Base-by-base conservation (phyloP, 1,140 invertebrate species). In the Bombus huntii region DNA sequence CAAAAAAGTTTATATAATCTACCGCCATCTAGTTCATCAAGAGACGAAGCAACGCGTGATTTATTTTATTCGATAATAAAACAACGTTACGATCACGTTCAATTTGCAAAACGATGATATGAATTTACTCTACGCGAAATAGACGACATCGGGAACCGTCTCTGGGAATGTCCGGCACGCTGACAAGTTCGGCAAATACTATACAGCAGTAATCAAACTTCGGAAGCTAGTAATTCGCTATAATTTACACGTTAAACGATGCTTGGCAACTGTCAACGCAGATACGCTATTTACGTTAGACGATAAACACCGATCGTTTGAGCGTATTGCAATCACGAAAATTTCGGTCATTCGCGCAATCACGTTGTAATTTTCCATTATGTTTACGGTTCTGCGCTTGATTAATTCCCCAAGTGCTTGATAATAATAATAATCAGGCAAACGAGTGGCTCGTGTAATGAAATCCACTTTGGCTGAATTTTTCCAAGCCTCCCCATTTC, bases 271-370 rank as follows among this genome's bases (percentile, higher is more conserved):
- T 62, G 76, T 75, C 70, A 66, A 15, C 79, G 66, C 6, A 12
- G 42, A 77, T 75, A 57, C 37, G 13, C 42, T 86, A 57, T 86
- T 86, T 86, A 83, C 73, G 57, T 71, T 53, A 25, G 65, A 68
- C 31, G 25, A 65, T 39, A 70, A 86, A 86, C 81, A 6, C 4
- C 44, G 39, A 59, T 42, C 71, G 44, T 42, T 62, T 18, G 65
- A 82, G 28, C 62, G 71, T 59, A 39, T 18, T 42, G 72, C 72
- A 86, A 83, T 86, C 81, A 31, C 53, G 79, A 75, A 71, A 86
- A 83, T 86, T 68, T 76, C 28, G 34, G 10, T 10, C 62, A 34
- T 68, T 83, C 42, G 39, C 31, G 39, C 28, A 72, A 39, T 44
- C n/a, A 22, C 34, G 34, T 6, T 59, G 28, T 12, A 22, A 75